phyloP scores from a whole-genome alignment of 1,140 invertebrate species.

The Tetramorium alpestre region DNA sequence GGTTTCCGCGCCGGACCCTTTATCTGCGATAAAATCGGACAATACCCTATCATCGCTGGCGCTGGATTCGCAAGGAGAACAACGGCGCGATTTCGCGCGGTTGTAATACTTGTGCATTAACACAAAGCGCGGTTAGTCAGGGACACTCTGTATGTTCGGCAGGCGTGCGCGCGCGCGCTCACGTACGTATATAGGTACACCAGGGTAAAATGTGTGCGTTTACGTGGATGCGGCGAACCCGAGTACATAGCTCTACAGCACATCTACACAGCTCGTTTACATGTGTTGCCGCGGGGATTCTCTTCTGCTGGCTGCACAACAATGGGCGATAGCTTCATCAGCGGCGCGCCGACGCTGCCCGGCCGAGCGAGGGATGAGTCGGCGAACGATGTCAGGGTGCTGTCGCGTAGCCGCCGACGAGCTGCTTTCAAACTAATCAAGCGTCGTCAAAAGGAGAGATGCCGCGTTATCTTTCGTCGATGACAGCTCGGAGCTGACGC shows the following conservation, averaged over 20 bases:
- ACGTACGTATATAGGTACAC: conserved; percentile 37
- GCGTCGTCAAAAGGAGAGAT: conserved; percentile 53
- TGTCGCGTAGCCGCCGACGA: conserved; percentile 38
- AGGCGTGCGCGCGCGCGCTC: conserved; percentile 5
- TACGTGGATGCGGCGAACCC: conserved; percentile 64
- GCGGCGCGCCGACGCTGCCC: conserved; percentile 23
- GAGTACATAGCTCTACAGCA: conserved; percentile 41
- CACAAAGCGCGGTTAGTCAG: conserved; percentile 16
- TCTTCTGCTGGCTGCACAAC: conserved; percentile 68
- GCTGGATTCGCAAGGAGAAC: background rate
- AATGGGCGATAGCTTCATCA: conserved; percentile 80
- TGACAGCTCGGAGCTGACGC: background rate
- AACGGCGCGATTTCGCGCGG: conserved; percentile 29
- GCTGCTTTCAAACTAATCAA: conserved; percentile 74
- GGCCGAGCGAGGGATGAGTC: conserved; percentile 5
- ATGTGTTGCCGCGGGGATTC: conserved; percentile 79
- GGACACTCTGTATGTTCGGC: conserved; percentile 39
- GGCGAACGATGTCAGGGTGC: conserved; percentile 11
- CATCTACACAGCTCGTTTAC: conserved; percentile 74
- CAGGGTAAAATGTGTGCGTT: conserved; percentile 64
- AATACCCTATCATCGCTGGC: conserved; percentile 1
- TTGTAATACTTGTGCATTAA: conserved; percentile 3
- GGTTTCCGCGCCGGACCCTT: background rate
- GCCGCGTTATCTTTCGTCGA: conserved; percentile 59
- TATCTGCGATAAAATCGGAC: conserved; percentile 13